A percentile compares a stretch with the other conserved stretches of the same genome.
Evolutionary conservation across 2,797 vertebrate species (phyloP).

Genomic region (Leptodactylus fallax): DNA sequence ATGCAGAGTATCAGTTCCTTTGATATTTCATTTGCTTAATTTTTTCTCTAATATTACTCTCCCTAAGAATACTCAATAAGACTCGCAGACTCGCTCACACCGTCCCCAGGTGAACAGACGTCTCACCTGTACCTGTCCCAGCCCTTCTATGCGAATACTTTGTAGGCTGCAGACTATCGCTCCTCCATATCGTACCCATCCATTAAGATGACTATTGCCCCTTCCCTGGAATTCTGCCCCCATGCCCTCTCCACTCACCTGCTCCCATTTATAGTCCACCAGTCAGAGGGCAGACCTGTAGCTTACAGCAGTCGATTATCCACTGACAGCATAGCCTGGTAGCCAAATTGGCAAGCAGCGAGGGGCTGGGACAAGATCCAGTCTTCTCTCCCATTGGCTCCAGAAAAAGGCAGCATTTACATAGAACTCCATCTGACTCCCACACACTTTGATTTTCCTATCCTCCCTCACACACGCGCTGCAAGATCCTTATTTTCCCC

Average conservation of each 20-base stretch:
- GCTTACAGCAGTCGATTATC: conserved; percentile 49
- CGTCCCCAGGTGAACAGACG: background rate
- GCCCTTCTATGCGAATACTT: background rate
- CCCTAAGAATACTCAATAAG: background rate
- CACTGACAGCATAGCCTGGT: conserved; percentile 56
- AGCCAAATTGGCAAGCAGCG: conserved; percentile 60
- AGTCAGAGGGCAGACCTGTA: conserved; percentile 24
- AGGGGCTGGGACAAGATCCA: conserved; percentile 21
- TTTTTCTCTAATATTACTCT: background rate
- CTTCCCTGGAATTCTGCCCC: background rate
- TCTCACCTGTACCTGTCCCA: background rate
- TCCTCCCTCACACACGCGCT: conserved; percentile 40
- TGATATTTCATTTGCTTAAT: background rate
- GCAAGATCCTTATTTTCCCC: conserved; percentile 34
- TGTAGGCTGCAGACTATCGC: conserved; percentile 22
- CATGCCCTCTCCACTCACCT: conserved; percentile 44
- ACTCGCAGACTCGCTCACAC: background rate
- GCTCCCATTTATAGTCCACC: conserved; percentile 40
- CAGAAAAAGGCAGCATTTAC: conserved; percentile 60
- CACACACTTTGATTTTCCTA: conserved; percentile 57
- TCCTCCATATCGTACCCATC: background rate
- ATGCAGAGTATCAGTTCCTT: conserved; percentile 29
- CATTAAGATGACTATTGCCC: background rate
- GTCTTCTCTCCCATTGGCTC: conserved; percentile 43
- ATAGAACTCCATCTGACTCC: conserved; percentile 57